Percentiles rank a stretch among this genome's conserved stretches.
phyloP scores from a whole-genome alignment of 2,113 vertebrate genomes.

The Columba livia region DNA sequence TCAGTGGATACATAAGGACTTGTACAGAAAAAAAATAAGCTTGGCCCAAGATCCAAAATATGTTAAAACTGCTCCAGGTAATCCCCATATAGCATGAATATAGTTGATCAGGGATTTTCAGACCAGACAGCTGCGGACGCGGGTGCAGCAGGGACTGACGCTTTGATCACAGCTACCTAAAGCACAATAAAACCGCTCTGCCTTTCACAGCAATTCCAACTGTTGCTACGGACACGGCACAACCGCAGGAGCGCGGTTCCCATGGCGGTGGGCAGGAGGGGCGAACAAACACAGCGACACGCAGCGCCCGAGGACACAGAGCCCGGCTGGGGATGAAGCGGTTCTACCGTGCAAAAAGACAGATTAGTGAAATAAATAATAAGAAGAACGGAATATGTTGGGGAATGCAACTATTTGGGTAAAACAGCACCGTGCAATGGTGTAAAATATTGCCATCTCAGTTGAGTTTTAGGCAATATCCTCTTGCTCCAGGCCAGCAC shows the following conservation, averaged over 20 bases:
- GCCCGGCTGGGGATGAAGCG: not conserved
- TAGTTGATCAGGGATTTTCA: not conserved
- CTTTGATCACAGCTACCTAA: not conserved
- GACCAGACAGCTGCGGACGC: not conserved
- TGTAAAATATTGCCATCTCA: not conserved
- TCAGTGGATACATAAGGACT: not conserved
- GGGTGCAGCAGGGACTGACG: not conserved
- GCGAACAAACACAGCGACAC: not conserved
- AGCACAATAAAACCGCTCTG: not conserved
- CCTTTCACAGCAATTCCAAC: not conserved
- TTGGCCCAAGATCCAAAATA: not conserved
- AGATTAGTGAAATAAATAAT: not conserved
- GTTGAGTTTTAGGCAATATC: not conserved
- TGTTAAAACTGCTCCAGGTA: not conserved
- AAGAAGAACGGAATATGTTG: fast-evolving
- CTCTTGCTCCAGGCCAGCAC: too few relatives aligned
- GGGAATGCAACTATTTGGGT: not conserved
- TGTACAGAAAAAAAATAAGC: not conserved
- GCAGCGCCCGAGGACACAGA: not conserved
- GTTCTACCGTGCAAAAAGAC: not conserved
- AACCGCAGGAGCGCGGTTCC: not conserved
- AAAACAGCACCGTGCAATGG: not conserved
- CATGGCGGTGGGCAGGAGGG: not conserved
- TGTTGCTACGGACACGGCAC: conserved; percentile 6
- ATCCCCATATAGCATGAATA: not conserved